Evolutionary conservation across 2,888 invertebrate genomes (phyloP), one percentile per base, ranked within the genome.

Genomic region (Danaus chrysippus): DNA sequence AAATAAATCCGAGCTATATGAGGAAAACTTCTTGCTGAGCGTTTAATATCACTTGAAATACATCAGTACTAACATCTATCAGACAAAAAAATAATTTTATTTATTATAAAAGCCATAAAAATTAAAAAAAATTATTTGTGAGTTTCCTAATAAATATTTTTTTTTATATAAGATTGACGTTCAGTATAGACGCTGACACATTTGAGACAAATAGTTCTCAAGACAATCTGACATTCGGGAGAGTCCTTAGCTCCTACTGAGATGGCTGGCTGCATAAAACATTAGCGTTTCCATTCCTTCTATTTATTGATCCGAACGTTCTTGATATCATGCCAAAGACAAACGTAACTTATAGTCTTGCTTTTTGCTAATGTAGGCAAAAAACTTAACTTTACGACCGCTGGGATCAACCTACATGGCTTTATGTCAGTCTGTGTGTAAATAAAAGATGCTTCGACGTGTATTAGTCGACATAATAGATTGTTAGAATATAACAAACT

Each of bases 211-310:
- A 11, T 44, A 15, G 5, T 15, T 19, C 15, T 54, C 8, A 44
- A 44, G 44, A 57, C 19, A 53, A 10, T 42, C 17, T 46, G n/a
- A 46, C 54, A 59, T 54, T 62, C 65, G 62, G 41, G 15, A 43
- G 17, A 11, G 41, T 19, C 67, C 60, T 67, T 61, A 64, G n/a
- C 56, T 13, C 58, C 58, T 23, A 54, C 64, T 61, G 61, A 64
- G 64, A 58, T 58, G 64, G 63, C 62, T 58, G 58, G 61, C 64
- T 66, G 70, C 71, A 70, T 70, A 67, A 71, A 67, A 71, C 71
- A 70, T 71, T 65, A 71, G 68, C 59, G 59, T 54, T 59, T 61
- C 59, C 58, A 61, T 61, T 54, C 53, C 59, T 63, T 63, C 67
- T 67, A 68, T 68, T 68, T 68, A 70, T 69, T 68, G 68, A 68